Evolutionary conservation across 92 coral and sea anemone species (phyloP), one percentile per base, ranked within the genome.

Genomic region (Parazoanthus darwini): DNA sequence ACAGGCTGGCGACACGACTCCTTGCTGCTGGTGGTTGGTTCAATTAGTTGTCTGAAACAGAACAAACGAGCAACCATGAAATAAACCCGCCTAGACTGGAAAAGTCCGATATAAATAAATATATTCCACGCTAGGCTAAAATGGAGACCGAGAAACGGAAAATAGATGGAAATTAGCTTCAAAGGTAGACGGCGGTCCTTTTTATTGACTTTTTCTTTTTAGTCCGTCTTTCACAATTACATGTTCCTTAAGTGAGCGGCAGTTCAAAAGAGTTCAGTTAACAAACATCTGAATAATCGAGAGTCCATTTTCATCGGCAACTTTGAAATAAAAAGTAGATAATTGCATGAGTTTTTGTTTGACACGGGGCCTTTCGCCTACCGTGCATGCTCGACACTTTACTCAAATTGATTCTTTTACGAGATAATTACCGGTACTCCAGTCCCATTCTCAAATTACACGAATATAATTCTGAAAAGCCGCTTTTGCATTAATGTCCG

Each of bases 401-500:
- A 42, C 38, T 80, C 71, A 58, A 58, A 80, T 58, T 80, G 72
- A 80, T 56, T 80, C 85, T 56, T 29, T 80, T 56, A 80, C 33
- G 85, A 36, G 85, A 43, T 20, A 80, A 80, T 80, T 80, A 80
- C 85, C 72, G 85, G 44, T 59, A 33, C 11, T 2, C 72, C 63
- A 56, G 85, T 56, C 72, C 73, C 35, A 56, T 33, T 80, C 85
- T 80, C 85, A 80, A 54, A 80, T 80, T 80, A 80, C 85, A 26
- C 23, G 72, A 51, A 56, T 35, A 80, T 80, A 16, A 58, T 18
- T 33, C 23, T 35, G 67, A 80, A 80, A 80, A 66, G 72, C 85
- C 71, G 85, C 85, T 56, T 80, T 80, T 80, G 85, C 59, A 80
- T 80, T 80, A 80, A 80, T 80, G 85, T 35, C 85, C 85, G 85